Conservation (phyloP, 2,113 vertebrate genomes). For the Cololabis saira region DNA sequence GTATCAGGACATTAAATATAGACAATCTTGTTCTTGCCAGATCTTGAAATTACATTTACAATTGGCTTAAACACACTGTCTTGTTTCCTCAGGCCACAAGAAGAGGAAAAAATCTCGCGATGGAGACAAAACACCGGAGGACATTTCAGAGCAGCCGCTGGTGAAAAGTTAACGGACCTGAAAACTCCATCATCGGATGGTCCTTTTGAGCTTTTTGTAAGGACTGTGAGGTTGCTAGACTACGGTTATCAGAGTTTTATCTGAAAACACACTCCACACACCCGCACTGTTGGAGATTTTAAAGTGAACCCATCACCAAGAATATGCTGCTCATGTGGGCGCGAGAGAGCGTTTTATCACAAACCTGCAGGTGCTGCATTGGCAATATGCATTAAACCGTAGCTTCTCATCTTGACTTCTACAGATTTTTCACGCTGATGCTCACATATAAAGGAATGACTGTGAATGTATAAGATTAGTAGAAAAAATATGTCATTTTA, state of each 20-base stretch:
- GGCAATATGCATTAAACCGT: not conserved
- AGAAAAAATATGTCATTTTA: conserved; percentile 12
- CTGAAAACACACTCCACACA: conserved; percentile 29
- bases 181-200: conserved; percentile 21
- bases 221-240: conserved; percentile 15
- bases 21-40: too few species aligned
- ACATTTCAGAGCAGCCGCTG: conserved; percentile 79
- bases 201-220: conserved; percentile 33
- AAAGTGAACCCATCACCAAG: conserved; percentile 5
- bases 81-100: conserved; percentile 84
- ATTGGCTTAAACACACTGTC: not conserved
- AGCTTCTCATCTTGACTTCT: conserved; percentile 15
- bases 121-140: conserved; percentile 85
- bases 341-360: conserved; percentile 15
- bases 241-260: conserved; percentile 70
- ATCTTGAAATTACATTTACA: too few species aligned
- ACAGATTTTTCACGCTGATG: conserved; percentile 29
- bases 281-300: not conserved
- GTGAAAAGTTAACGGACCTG: conserved; percentile 71
- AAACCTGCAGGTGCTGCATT: not conserved
- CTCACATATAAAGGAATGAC: conserved; percentile 33
- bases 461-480: conserved; percentile 45
- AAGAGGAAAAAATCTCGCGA: conserved; percentile 86
- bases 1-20: too few species aligned
- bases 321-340: conserved; percentile 14